A percentile compares a stretch with the other conserved stretches of the same genome.
These are phyloP conservation scores for Temnothorax nylanderi DNA, from an alignment of 1,140 invertebrate genomes.

Conservation along the genomic window DNA sequence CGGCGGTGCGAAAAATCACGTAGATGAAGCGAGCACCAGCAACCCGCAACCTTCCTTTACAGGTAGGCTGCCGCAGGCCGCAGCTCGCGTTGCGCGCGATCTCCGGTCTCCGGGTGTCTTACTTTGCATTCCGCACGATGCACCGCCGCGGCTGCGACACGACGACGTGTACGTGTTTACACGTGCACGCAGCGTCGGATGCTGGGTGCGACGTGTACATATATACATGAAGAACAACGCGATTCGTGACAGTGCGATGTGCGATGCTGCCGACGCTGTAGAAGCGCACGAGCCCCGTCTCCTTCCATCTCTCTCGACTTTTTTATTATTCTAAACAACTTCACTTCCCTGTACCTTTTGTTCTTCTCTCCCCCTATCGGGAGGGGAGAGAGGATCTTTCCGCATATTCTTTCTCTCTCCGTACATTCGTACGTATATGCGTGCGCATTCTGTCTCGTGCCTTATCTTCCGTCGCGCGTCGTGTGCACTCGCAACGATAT, in stretches of 20 bases:
- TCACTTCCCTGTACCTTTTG: slow-evolving; percentile 19
- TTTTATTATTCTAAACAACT: slow-evolving; percentile 3
- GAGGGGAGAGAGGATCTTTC: background rate
- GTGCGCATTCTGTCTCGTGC: background rate
- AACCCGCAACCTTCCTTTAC: background rate
- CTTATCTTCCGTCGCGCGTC: background rate
- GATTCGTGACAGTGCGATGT: slow-evolving; percentile 65
- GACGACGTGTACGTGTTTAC: slow-evolving; percentile 60
- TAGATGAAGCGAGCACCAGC: slow-evolving; percentile 5
- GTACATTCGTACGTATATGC: background rate
- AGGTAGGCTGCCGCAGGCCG: slow-evolving; percentile 14
- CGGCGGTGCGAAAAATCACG: slow-evolving; percentile 28
- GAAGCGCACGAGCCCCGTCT: slow-evolving; percentile 26
- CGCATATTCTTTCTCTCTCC: background rate
- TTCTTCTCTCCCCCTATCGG: slow-evolving; percentile 1
- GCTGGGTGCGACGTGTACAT: slow-evolving; percentile 38
- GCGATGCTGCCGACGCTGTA: slow-evolving; percentile 43
- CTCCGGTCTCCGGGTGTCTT: slow-evolving; percentile 31
- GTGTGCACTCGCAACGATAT: slow-evolving; percentile 16
- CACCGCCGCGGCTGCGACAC: slow-evolving; percentile 10
- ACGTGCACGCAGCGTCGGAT: slow-evolving; percentile 26
- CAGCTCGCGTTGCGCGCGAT: background rate
- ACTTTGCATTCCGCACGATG: slow-evolving; percentile 67
- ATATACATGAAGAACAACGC: slow-evolving; percentile 68
- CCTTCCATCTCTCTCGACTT: background rate